These are phyloP conservation scores for Pseudomugil tenellus DNA, from an alignment of 2,797 vertebrate genomes.

Conservation along the genomic window DNA sequence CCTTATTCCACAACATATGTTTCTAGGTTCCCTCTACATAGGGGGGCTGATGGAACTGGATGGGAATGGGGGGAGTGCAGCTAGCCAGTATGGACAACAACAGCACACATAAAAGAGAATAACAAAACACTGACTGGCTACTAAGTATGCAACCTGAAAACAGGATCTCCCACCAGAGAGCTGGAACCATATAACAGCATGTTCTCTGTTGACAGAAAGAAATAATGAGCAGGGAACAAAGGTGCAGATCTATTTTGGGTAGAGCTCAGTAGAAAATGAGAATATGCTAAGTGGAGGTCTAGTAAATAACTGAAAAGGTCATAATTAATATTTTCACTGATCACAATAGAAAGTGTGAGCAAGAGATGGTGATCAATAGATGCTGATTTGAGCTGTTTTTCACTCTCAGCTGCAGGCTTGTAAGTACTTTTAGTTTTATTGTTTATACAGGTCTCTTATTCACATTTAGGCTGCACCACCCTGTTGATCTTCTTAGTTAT, in stretches of 20 bases:
- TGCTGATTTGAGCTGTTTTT: slow-evolving; percentile 25
- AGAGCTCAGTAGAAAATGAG: slow-evolving; percentile 7
- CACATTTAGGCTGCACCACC: slow-evolving; percentile 55
- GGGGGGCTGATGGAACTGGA: slow-evolving; percentile 39
- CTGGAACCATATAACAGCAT: slow-evolving; percentile 54
- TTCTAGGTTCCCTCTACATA: slow-evolving; percentile 47
- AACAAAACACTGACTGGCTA: slow-evolving; percentile 48
- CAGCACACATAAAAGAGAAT: slow-evolving; percentile 66
- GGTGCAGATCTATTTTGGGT: slow-evolving; percentile 50
- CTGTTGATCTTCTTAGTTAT: slow-evolving; percentile 73
- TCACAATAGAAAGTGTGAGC: slow-evolving; percentile 16
- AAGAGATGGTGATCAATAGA: slow-evolving; percentile 29
- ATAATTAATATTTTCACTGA: slow-evolving; percentile 22
- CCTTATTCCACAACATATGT: slow-evolving; percentile 61
- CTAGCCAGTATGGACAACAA: slow-evolving; percentile 60
- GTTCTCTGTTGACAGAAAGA: slow-evolving; percentile 52
- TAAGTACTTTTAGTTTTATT: slow-evolving; percentile 46
- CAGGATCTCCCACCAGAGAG: slow-evolving; percentile 52
- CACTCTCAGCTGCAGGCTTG: slow-evolving; percentile 9
- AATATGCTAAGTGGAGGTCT: neutral
- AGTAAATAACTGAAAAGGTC: slow-evolving; percentile 20
- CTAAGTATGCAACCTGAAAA: slow-evolving; percentile 60
- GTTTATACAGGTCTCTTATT: slow-evolving; percentile 58
- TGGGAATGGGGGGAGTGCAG: slow-evolving; percentile 44
- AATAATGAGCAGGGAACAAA: slow-evolving; percentile 43